Percentiles rank a stretch among this genome's conserved stretches.
Evolutionary conservation across 1,140 invertebrate genomes (phyloP).

Genomic region (Potamilus streckersoni): DNA sequence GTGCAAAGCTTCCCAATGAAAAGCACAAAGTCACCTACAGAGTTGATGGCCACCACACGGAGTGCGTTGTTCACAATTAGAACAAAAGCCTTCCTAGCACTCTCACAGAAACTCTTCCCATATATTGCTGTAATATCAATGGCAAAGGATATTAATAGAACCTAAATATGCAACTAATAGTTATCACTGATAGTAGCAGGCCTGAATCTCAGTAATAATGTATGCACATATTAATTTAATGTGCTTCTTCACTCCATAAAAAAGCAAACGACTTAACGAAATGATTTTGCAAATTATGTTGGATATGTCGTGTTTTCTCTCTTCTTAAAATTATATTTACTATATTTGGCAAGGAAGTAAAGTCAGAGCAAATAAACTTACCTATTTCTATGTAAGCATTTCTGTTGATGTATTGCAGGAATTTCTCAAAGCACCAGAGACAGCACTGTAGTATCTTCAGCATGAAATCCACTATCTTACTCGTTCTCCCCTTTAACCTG

Average conservation of each 20-base stretch:
- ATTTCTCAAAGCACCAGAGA: constrained; percentile 88
- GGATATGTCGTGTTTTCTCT: not conserved
- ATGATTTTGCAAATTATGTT: not conserved
- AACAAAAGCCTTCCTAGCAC: constrained; percentile 71
- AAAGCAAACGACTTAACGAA: not conserved
- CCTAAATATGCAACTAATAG: not conserved
- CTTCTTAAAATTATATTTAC: not conserved
- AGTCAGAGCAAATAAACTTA: constrained; percentile 60
- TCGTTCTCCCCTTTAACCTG: constrained; percentile 71
- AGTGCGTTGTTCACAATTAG: constrained; percentile 77
- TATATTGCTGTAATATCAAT: constrained; percentile 74
- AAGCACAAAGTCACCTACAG: constrained; percentile 92
- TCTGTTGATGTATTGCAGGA: constrained; percentile 89
- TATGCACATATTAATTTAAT: too few species aligned
- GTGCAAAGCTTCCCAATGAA: constrained; percentile 90
- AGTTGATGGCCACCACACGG: constrained; percentile 91
- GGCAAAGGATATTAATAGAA: not conserved
- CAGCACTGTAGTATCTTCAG: constrained; percentile 88
- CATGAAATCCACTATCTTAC: constrained; percentile 75
- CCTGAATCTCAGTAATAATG: too few species aligned
- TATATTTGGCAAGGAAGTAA: not conserved
- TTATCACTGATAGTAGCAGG: too few species aligned
- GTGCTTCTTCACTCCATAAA: not conserved
- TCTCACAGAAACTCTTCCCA: constrained; percentile 77
- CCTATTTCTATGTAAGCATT: constrained; percentile 92